Conservation (phyloP, 1,140 invertebrate genomes). For the Orussus abietinus region DNA sequence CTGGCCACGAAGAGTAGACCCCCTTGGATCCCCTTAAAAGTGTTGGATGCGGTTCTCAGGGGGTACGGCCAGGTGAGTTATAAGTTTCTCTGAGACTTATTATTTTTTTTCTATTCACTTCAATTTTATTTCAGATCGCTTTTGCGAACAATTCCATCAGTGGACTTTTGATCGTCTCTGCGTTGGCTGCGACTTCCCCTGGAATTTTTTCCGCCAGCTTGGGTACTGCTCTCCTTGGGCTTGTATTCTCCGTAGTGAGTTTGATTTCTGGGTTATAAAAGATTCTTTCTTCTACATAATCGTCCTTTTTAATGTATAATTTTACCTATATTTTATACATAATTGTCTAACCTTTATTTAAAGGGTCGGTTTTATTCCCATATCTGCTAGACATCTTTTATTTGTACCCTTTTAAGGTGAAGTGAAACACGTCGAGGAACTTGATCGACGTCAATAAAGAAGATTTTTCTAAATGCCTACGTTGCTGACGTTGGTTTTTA, state of each 20-base stretch:
- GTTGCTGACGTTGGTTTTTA: too few relatives aligned
- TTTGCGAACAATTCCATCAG: conserved; percentile 52
- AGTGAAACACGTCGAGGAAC: too few relatives aligned
- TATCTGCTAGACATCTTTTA: conserved; percentile 13
- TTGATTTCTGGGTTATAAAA: conserved; percentile 1
- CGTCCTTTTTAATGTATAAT: too few relatives aligned
- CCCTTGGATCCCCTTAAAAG: conserved; percentile 32
- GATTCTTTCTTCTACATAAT: too few relatives aligned
- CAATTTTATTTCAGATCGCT: conserved; percentile 33
- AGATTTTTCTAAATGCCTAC: too few relatives aligned
- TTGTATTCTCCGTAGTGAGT: conserved; percentile 47
- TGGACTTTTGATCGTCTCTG: conserved; percentile 44
- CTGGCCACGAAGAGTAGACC: conserved; percentile 29
- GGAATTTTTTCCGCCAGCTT: conserved; percentile 29
- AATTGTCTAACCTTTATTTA: conserved; percentile 11
- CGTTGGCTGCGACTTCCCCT: conserved; percentile 33
- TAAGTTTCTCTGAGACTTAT: not conserved
- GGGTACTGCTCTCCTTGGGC: conserved; percentile 39
- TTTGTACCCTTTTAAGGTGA: not conserved
- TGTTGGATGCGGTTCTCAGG: conserved; percentile 42
- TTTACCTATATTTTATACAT: not conserved
- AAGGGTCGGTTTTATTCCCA: too few relatives aligned
- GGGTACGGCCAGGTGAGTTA: conserved; percentile 48
- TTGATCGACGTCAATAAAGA: too few relatives aligned
- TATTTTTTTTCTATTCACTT: conserved; percentile 1